These are phyloP conservation scores for Hyphantria cunea DNA, from an alignment of 1,140 invertebrate genomes.

Conservation along the genomic window DNA sequence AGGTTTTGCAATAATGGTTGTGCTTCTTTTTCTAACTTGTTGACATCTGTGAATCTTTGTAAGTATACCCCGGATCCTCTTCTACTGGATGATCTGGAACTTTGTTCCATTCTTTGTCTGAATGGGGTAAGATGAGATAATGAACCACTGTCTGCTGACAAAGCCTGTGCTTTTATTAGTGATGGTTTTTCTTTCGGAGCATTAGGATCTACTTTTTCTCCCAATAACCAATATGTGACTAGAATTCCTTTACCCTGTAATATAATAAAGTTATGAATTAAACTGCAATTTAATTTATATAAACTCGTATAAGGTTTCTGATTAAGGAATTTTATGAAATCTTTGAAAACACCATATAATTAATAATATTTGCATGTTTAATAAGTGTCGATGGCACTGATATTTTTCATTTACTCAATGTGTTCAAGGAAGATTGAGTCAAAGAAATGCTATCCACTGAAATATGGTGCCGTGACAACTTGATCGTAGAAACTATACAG, in stretches of 20 bases:
- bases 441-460: no score
- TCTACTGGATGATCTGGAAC: constrained; percentile 70
- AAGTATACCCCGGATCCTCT: constrained; percentile 68
- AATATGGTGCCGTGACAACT: no score
- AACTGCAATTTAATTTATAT: background rate
- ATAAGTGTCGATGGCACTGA: no score
- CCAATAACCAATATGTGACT: constrained; percentile 95
- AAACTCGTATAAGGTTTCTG: no score
- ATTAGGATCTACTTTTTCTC: constrained; percentile 82
- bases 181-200: constrained; percentile 58
- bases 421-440: no score
- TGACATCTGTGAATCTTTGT: constrained; percentile 50
- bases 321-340: no score
- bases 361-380: no score
- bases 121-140: constrained; percentile 73
- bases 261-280: constrained; percentile 13
- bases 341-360: no score
- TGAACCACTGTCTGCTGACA: constrained; percentile 62
- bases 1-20: constrained; percentile 64
- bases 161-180: constrained; percentile 55
- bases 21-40: constrained; percentile 65
- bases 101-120: constrained; percentile 64
- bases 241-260: constrained; percentile 93
- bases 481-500: no score
- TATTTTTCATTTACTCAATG: no score